These are phyloP conservation scores for Sternotherus odoratus DNA, from an alignment of 2,797 vertebrate genomes.

Conservation along the genomic window DNA sequence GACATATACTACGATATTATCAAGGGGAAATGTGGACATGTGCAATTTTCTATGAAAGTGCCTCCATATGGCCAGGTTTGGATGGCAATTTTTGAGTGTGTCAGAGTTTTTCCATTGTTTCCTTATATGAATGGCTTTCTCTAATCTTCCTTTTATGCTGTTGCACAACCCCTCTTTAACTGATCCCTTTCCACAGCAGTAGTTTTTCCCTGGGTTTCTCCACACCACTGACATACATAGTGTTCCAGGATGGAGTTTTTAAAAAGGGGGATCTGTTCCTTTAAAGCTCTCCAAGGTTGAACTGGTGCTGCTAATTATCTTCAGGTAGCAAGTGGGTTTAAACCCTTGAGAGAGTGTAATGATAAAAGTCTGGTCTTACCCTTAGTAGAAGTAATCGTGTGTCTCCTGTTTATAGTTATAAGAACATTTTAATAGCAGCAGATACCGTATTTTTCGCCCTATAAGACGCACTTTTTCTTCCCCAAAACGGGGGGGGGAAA, in stretches of 20 bases:
- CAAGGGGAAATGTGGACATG: neutral
- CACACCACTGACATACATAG: neutral
- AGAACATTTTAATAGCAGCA: constrained; percentile 47
- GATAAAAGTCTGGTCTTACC: constrained; percentile 21
- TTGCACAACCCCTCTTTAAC: neutral
- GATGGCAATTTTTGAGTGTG: neutral
- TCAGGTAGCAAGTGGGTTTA: constrained; percentile 23
- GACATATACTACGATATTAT: neutral
- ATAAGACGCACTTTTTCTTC: too few relatives aligned
- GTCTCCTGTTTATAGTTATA: constrained; percentile 47
- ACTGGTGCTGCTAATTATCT: neutral
- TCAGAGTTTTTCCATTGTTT: constrained; percentile 15
- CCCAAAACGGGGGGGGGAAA: too few relatives aligned
- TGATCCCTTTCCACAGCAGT: neutral
- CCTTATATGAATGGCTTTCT: neutral
- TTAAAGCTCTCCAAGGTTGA: neutral
- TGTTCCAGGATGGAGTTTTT: neutral
- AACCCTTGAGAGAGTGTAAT: constrained; percentile 1
- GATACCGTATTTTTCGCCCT: too few relatives aligned
- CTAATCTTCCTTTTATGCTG: constrained; percentile 2
- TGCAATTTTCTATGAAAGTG: neutral
- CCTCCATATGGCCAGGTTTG: neutral
- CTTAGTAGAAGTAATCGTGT: constrained; percentile 2
- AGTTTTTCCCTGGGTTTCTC: neutral
- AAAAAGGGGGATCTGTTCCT: neutral